These are phyloP conservation scores for Callitettix versicolor DNA, from an alignment of 1,140 invertebrate species.

Conservation along the genomic window DNA sequence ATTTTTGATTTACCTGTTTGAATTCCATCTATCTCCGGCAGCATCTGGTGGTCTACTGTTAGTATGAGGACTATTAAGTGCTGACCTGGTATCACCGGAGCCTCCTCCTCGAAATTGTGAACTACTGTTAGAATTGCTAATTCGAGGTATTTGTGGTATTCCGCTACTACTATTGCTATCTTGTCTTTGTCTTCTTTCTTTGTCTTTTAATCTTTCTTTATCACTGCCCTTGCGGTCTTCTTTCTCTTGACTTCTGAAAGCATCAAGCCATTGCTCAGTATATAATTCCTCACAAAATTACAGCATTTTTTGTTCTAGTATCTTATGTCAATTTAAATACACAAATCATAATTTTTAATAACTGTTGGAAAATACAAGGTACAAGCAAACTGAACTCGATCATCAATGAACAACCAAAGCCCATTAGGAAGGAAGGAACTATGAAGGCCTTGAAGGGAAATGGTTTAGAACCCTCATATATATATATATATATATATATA, in stretches of 20 bases:
- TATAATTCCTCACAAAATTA: too few species aligned
- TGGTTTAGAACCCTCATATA: too few species aligned
- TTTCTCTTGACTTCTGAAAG: slow-evolving; percentile 9
- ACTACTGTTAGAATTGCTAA: background rate
- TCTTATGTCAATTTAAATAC: too few species aligned
- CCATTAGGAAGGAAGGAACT: too few species aligned
- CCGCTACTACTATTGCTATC: slow-evolving; percentile 3
- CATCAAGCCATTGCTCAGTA: background rate
- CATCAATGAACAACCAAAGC: too few species aligned
- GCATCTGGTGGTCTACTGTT: slow-evolving; percentile 1
- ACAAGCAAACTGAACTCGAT: too few species aligned
- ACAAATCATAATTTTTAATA: too few species aligned
- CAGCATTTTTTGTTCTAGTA: too few species aligned
- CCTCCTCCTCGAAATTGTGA: background rate
- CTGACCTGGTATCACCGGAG: background rate
- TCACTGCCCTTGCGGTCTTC: slow-evolving; percentile 5
- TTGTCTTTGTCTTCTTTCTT: slow-evolving; percentile 8
- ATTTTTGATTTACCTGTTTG: background rate
- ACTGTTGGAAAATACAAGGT: too few species aligned
- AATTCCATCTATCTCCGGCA: slow-evolving; percentile 31
- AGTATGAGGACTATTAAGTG: slow-evolving; percentile 6
- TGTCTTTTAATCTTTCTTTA: slow-evolving; percentile 13
- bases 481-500: too few species aligned
- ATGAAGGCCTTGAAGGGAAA: too few species aligned
- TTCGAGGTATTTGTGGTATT: background rate